Percentiles rank a stretch among this genome's conserved stretches.
These are phyloP conservation scores for Manacus vitellinus DNA, from an alignment of 2,113 vertebrate genomes.

Conservation along the genomic window DNA sequence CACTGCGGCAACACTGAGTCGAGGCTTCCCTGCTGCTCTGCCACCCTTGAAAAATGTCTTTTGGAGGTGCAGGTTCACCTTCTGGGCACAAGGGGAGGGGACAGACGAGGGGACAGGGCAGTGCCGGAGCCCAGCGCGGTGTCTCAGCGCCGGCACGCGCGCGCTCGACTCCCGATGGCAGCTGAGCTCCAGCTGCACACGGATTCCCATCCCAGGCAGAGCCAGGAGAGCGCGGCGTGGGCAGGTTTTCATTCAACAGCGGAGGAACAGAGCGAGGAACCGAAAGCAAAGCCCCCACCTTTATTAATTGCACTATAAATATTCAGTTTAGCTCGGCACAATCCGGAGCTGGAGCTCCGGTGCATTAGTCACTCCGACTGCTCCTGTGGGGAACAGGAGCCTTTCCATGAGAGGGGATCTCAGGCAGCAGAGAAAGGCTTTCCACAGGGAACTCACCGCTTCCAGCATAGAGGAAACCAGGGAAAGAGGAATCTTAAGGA, in stretches of 20 bases:
- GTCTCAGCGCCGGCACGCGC: not conserved
- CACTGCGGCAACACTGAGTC: not conserved
- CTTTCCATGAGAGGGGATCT: not conserved
- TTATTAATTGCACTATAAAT: conserved; percentile 16
- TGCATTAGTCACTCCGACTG: not conserved
- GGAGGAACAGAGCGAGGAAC: not conserved
- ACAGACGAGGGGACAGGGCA: not conserved
- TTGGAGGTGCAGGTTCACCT: not conserved
- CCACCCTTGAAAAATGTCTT: not conserved
- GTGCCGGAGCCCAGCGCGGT: not conserved
- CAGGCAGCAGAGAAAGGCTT: not conserved
- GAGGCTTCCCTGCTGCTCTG: not conserved
- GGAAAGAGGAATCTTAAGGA: accelerated
- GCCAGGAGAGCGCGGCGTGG: not conserved
- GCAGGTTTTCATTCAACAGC: conserved; percentile 34
- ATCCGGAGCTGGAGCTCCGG: not conserved
- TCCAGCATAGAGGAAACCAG: accelerated
- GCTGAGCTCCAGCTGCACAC: not conserved
- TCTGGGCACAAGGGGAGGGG: not conserved
- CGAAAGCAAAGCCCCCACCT: conserved; percentile 12
- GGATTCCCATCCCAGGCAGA: not conserved
- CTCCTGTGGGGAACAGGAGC: not conserved
- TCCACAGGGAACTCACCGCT: not conserved
- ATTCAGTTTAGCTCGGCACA: not conserved
- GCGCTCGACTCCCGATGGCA: accelerated